phyloP scores from a whole-genome alignment of 2,888 invertebrate species.

The Gisinianus flammeolus region DNA sequence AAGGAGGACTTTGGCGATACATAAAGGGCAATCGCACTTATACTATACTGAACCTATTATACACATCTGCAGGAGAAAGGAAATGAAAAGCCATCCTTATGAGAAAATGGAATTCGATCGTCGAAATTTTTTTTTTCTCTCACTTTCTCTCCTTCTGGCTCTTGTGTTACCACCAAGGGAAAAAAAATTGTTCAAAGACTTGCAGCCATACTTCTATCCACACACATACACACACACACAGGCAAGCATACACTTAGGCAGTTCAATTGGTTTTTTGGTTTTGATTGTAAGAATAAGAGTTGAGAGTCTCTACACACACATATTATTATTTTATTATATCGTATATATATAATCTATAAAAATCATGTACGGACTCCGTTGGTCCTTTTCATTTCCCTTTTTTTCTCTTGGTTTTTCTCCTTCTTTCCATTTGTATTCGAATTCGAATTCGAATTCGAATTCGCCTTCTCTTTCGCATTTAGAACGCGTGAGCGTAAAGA shows the following conservation, averaged over 20 bases:
- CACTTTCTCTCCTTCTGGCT: constrained; percentile 32
- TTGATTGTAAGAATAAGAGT: not conserved
- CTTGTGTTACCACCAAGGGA: not conserved
- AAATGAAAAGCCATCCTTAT: constrained; percentile 54
- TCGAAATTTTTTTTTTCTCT: constrained; percentile 37
- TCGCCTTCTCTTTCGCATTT: not conserved
- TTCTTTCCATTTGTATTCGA: not conserved
- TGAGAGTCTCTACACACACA: too few species aligned
- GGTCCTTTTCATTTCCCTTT: not conserved
- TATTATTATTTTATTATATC: not conserved
- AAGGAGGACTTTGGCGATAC: constrained; percentile 32
- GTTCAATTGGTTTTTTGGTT: constrained; percentile 1
- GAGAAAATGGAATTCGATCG: constrained; percentile 49
- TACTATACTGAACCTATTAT: constrained; percentile 45
- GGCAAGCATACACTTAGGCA: constrained; percentile 20
- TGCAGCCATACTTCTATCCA: too few species aligned
- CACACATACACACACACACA: not conserved
- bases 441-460: not conserved
- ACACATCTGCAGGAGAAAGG: constrained; percentile 55
- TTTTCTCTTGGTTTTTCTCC: not conserved
- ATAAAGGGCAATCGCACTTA: constrained; percentile 41
- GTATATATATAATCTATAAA: not conserved
- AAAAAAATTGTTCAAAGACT: not conserved
- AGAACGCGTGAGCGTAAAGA: not conserved
- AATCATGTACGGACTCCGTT: not conserved